Conservation (phyloP, 2,888 invertebrate species). For the Prenolepis imparis region DNA sequence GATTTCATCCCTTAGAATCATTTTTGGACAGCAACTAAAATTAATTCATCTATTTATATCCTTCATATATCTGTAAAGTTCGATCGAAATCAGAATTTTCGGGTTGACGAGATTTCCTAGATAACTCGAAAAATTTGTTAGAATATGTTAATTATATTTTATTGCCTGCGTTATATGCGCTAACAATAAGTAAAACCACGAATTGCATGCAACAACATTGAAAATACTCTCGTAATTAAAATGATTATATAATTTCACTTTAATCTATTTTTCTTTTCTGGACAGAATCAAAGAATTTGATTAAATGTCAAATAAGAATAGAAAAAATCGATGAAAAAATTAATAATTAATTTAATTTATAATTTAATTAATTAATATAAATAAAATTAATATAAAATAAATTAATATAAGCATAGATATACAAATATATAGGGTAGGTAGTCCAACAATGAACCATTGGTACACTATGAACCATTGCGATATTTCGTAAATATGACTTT, state of each 20-base stretch:
- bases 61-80: too few relatives aligned
- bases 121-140: neutral
- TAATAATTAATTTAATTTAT: too few relatives aligned
- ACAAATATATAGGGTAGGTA: neutral
- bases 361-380: too few relatives aligned
- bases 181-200: neutral
- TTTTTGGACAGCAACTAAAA: too few relatives aligned
- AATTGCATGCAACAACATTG: neutral
- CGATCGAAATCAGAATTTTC: too few relatives aligned
- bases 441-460: too few relatives aligned
- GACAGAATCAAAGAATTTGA: neutral
- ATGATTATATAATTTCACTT: conserved; percentile 10
- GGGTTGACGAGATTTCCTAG: neutral
- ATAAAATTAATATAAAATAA: neutral
- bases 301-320: neutral
- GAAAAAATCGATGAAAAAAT: too few relatives aligned
- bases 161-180: neutral
- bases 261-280: neutral
- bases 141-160: neutral
- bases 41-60: too few relatives aligned
- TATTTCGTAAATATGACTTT: too few relatives aligned
- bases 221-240: conserved; percentile 1
- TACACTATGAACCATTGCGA: too few relatives aligned
- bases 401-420: neutral
- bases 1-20: too few relatives aligned